A percentile compares a stretch with the other conserved stretches of the same genome.
phyloP scores from a whole-genome alignment of 2,888 invertebrate genomes.

The Caenorhabditis doughertyi region DNA sequence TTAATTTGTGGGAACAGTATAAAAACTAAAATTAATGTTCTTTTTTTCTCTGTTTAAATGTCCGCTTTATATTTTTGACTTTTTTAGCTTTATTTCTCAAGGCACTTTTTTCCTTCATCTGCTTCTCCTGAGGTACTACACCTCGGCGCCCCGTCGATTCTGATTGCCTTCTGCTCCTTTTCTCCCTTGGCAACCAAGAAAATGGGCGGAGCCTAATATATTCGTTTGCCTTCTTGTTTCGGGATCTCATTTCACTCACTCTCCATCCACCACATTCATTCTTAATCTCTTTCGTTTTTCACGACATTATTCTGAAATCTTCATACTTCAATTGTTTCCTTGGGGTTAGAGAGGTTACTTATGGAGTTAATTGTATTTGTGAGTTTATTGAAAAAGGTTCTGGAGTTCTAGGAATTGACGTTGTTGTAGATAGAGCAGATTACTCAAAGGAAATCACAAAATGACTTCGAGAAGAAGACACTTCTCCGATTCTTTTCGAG shows the following conservation, averaged over 20 bases:
- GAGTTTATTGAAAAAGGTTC: background rate
- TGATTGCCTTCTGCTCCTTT: constrained; percentile 12
- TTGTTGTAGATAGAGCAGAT: no score
- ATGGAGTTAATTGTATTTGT: background rate
- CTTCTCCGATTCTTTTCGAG: no score
- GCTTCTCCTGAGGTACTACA: background rate
- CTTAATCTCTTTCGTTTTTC: background rate
- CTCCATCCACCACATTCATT: background rate
- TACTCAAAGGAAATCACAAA: no score
- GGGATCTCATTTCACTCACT: constrained; percentile 36
- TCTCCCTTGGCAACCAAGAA: constrained; percentile 41
- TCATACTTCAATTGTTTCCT: constrained; percentile 4
- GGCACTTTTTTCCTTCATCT: background rate
- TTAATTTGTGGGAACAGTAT: background rate
- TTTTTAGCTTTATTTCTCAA: background rate
- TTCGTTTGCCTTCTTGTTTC: constrained; percentile 21
- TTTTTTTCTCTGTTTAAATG: background rate
- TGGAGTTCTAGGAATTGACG: background rate
- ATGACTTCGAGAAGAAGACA: no score
- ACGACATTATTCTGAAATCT: background rate
- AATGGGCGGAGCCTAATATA: constrained; percentile 26
- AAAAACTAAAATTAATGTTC: background rate
- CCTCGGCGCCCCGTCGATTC: background rate
- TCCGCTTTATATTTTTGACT: no score
- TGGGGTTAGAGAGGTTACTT: background rate